phyloP scores from a whole-genome alignment of 1,140 invertebrate genomes.

The Stenopsyche tienmushanensis region DNA sequence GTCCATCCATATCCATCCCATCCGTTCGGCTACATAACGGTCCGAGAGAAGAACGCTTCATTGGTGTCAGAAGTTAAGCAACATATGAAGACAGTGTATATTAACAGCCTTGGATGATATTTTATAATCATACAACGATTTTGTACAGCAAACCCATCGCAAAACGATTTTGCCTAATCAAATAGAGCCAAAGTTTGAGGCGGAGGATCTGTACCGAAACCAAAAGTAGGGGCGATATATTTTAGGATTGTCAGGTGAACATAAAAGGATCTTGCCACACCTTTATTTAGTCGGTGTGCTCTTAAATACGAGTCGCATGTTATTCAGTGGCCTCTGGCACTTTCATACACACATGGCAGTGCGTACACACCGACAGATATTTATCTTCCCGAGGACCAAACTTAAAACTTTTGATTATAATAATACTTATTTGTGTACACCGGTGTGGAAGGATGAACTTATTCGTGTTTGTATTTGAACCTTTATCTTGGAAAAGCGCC shows the following conservation, averaged over 20 bases:
- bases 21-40: too few species aligned
- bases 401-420: slow-evolving; percentile 32
- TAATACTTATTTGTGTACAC: slow-evolving; percentile 31
- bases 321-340: background rate
- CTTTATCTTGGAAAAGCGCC: slow-evolving; percentile 27
- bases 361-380: background rate
- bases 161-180: too few species aligned
- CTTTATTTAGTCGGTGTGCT: slow-evolving; percentile 23
- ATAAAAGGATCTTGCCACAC: slow-evolving; percentile 26
- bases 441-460: slow-evolving; percentile 21
- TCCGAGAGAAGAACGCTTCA: too few species aligned
- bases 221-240: slow-evolving; percentile 21
- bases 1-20: too few species aligned
- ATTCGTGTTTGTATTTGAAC: slow-evolving; percentile 25
- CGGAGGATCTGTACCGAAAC: background rate
- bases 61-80: too few species aligned
- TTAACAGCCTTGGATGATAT: too few species aligned
- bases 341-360: background rate
- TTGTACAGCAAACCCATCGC: too few species aligned
- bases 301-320: background rate
- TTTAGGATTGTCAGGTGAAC: slow-evolving; percentile 33
- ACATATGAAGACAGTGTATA: too few species aligned
- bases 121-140: too few species aligned
- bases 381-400: slow-evolving; percentile 11
- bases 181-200: too few species aligned